A percentile compares a stretch with the other conserved stretches of the same genome.
phyloP scores from a whole-genome alignment of 2,888 invertebrate genomes.

The Apodemia hepburni region DNA sequence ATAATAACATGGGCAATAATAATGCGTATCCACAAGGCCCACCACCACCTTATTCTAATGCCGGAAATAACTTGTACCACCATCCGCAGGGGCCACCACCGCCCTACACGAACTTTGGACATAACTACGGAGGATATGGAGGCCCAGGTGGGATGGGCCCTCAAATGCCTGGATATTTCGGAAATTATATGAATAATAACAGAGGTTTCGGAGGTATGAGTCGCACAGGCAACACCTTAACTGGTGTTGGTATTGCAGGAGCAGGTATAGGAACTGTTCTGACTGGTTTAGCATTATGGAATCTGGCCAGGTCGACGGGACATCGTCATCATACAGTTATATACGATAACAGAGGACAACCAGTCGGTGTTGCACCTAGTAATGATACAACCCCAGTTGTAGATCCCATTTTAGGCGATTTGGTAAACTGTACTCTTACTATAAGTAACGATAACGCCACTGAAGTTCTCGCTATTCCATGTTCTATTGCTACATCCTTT shows the following conservation, averaged over 20 bases:
- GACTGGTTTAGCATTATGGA: conserved; percentile 74
- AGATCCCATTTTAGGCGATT: conserved; percentile 63
- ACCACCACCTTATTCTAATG: conserved; percentile 54
- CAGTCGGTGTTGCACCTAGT: conserved; percentile 61
- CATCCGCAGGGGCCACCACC: conserved; percentile 60
- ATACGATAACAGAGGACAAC: conserved; percentile 70
- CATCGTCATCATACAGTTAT: conserved; percentile 64
- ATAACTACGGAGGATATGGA: conserved; percentile 42
- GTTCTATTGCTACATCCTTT: conserved; percentile 74
- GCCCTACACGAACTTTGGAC: conserved; percentile 48
- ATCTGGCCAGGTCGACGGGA: conserved; percentile 70
- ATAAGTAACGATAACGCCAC: conserved; percentile 58
- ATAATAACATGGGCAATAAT: conserved; percentile 43
- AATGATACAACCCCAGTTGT: conserved; percentile 49
- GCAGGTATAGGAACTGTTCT: conserved; percentile 71
- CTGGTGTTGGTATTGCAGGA: conserved; percentile 67
- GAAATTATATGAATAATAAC: conserved; percentile 50
- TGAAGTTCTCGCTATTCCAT: conserved; percentile 71
- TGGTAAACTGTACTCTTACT: conserved; percentile 70
- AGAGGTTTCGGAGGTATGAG: conserved; percentile 55
- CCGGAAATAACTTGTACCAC: conserved; percentile 46
- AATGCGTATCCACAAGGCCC: conserved; percentile 49
- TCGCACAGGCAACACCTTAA: conserved; percentile 54
- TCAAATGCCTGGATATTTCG: conserved; percentile 67
- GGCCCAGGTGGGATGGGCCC: conserved; percentile 46